Conservation (phyloP, 1,140 invertebrate species). For the Tetragonula clypearis region DNA sequence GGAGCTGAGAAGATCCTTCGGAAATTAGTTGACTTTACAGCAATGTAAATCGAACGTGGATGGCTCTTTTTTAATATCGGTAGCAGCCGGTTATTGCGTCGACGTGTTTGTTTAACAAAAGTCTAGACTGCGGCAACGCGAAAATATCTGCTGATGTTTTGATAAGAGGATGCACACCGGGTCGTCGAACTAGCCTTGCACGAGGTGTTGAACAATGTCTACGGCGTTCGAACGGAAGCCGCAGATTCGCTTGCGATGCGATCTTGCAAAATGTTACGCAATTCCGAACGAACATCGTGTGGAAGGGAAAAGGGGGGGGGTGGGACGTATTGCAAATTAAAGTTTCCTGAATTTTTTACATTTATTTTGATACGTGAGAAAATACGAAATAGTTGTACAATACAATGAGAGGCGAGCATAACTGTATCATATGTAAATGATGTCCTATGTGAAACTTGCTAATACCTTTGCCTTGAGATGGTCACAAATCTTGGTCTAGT, state of each 20-base stretch:
- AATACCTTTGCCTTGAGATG: too few species aligned
- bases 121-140: slow-evolving; percentile 60
- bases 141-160: slow-evolving; percentile 66
- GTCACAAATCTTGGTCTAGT: too few species aligned
- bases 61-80: slow-evolving; percentile 23
- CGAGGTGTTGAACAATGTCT: slow-evolving; percentile 55
- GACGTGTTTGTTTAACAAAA: slow-evolving; percentile 65
- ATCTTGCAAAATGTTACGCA: not conserved
- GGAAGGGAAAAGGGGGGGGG: too few species aligned
- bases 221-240: slow-evolving; percentile 2
- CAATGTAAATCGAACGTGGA: not conserved
- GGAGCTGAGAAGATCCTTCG: not conserved
- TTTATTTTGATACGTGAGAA: too few species aligned
- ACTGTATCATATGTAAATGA: too few species aligned
- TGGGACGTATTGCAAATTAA: too few species aligned
- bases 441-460: too few species aligned
- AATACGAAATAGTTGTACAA: too few species aligned
- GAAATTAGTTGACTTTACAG: not conserved
- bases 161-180: slow-evolving; percentile 56
- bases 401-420: too few species aligned
- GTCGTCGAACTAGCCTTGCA: slow-evolving; percentile 58
- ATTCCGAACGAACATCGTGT: too few species aligned
- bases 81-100: slow-evolving; percentile 12
- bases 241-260: not conserved
- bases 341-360: too few species aligned